Conservation (phyloP, 2,888 invertebrate species). For the Thalpophila matura region DNA sequence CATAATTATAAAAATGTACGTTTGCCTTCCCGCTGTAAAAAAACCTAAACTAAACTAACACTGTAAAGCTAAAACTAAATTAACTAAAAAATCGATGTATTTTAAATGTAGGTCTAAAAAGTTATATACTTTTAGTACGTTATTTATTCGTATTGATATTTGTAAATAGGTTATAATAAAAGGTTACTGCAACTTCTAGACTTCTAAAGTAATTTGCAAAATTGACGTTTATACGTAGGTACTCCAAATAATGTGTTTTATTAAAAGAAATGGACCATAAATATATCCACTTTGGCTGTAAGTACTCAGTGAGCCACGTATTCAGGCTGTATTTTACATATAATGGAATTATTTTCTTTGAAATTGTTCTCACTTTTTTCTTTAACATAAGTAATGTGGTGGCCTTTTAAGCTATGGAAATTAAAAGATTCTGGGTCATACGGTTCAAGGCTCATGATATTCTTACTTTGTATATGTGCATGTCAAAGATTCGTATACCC, state of each 20-base stretch:
- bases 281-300: constrained; percentile 50
- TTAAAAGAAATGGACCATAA: constrained; percentile 58
- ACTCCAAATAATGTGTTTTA: constrained; percentile 51
- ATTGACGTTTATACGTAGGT: constrained; percentile 42
- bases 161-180: not conserved
- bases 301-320: constrained; percentile 47
- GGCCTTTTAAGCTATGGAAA: not conserved
- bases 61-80: too few relatives aligned
- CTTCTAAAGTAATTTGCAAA: constrained; percentile 47
- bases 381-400: constrained; percentile 11
- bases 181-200: constrained; percentile 25
- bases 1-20: too few relatives aligned
- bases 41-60: too few relatives aligned
- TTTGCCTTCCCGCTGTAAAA: too few relatives aligned
- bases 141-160: not conserved
- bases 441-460: not conserved
- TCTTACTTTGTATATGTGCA: not conserved
- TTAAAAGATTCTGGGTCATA: constrained; percentile 20
- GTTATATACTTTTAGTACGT: too few relatives aligned
- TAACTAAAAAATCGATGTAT: too few relatives aligned
- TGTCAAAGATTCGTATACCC: not conserved
- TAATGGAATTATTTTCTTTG: constrained; percentile 57
- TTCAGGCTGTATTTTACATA: constrained; percentile 55
- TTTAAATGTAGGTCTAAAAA: too few relatives aligned
- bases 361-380: constrained; percentile 51